A percentile compares a stretch with the other conserved stretches of the same genome.
These are phyloP conservation scores for Belonocnema kinseyi DNA, from an alignment of 1,140 invertebrate genomes.

Conservation along the genomic window DNA sequence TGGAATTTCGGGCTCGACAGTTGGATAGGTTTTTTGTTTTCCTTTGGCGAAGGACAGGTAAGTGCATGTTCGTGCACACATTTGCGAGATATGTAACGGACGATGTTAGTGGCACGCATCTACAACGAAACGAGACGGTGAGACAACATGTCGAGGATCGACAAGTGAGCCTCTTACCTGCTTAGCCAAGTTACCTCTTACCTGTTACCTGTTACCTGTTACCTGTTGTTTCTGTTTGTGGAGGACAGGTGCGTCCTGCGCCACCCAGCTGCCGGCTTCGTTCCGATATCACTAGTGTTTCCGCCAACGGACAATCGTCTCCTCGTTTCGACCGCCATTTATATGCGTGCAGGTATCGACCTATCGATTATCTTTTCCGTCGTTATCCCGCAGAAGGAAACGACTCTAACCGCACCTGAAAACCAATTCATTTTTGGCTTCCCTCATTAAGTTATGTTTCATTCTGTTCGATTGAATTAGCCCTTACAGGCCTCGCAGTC, in stretches of 20 bases:
- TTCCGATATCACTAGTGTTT: constrained; percentile 61
- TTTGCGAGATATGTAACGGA: constrained; percentile 51
- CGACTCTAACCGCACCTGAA: constrained; percentile 1
- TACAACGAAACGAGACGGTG: constrained; percentile 43
- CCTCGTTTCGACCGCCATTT: constrained; percentile 8
- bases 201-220: constrained; percentile 64
- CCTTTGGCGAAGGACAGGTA: constrained; percentile 45
- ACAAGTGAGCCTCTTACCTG: constrained; percentile 62
- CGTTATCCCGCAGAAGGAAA: constrained; percentile 22
- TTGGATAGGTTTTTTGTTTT: constrained; percentile 53
- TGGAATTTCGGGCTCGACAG: constrained; percentile 50
- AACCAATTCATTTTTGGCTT: constrained; percentile 25
- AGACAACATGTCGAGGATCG: constrained; percentile 49
- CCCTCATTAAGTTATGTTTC: not conserved
- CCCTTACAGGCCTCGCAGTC: too few species aligned
- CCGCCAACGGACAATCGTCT: constrained; percentile 40
- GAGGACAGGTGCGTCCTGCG: constrained; percentile 67
- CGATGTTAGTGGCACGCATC: constrained; percentile 50
- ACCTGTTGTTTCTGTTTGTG: constrained; percentile 66
- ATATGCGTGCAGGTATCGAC: constrained; percentile 20
- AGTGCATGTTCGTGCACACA: constrained; percentile 45
- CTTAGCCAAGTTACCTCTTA: constrained; percentile 38
- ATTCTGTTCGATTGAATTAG: constrained; percentile 38
- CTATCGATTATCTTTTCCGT: constrained; percentile 28
- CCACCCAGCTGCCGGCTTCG: constrained; percentile 68